Base-by-base conservation (phyloP, 2,888 invertebrate species). In the Mythimna ferrago region DNA sequence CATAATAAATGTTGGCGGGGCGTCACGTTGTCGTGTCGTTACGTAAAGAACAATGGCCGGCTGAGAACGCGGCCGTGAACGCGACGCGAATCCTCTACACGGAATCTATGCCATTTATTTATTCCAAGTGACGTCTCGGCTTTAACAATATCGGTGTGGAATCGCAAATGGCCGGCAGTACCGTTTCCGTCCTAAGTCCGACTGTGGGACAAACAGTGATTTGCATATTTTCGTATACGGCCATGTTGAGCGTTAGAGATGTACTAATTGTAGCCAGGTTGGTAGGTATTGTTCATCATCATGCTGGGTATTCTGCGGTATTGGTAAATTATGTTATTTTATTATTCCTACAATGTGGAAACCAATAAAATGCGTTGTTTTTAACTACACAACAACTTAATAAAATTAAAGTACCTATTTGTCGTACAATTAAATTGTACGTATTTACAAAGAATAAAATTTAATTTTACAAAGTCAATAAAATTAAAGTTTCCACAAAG, bases 1-100 rank as follows among this genome's bases (percentile, higher is more conserved):
- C 91, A 91, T 92, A 92, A 92, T 91, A 91, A 91, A 89, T 87
- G 84, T 88, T 81, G 85, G 87, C 79, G 80, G 74, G 81, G 73
- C 78, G 91, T 91, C 92, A 92, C 92, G 91, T 90, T 86, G 86
- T 86, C 90, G 90, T 94, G 86, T 86, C 90, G 91, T 94, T 94
- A 94, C 93, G 93, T 93, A 94, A 94, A 94, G 93, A 94, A 95
- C 94, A 95, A 95, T 95, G 93, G 92, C 92, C 92, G 93, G 89
- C 90, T 92, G 94, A 89, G 93, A 94, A 93, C 93, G 93, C 93
- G 94, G 91, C 93, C 93, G 90, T 93, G 93, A 92, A 94, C 93
- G 94, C 92, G 91, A 85, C 88, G 90, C 89, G 93, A 93, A 93
- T 93, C 88, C 85, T 86, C 84, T 86, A 86, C 81, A 84, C 82